Evolutionary conservation across 2,113 vertebrate species (phyloP).

Genomic region (Gobiocypris rarus): DNA sequence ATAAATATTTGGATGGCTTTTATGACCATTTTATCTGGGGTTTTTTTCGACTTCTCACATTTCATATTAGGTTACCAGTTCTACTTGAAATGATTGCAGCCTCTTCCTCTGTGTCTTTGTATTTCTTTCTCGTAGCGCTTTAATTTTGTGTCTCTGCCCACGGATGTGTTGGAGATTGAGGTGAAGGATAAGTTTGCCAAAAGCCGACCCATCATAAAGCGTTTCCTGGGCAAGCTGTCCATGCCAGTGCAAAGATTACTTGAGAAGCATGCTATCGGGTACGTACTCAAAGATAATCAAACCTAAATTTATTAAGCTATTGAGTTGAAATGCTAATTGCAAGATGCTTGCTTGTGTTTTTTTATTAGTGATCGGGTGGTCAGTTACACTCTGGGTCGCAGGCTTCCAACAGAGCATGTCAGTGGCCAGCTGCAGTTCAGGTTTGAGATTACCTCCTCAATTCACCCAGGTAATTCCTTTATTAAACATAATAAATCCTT

Average conservation of each 20-base stretch:
- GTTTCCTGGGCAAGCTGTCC: slow-evolving; percentile 88
- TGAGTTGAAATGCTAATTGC: background rate
- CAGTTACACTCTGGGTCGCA: slow-evolving; percentile 87
- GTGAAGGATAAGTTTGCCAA: slow-evolving; percentile 94
- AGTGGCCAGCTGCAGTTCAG: slow-evolving; percentile 91
- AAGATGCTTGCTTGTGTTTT: background rate
- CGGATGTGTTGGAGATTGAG: slow-evolving; percentile 89
- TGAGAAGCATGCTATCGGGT: slow-evolving; percentile 91
- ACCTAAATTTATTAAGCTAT: background rate
- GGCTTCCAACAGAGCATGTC: slow-evolving; percentile 89
- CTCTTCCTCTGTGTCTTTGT: slow-evolving; percentile 53
- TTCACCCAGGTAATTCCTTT: slow-evolving; percentile 80
- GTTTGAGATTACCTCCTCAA: slow-evolving; percentile 91
- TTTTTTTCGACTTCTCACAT: background rate
- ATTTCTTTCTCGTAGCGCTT: slow-evolving; percentile 75
- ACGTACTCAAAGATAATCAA: slow-evolving; percentile 42
- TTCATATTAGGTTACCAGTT: background rate
- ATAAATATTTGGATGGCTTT: background rate
- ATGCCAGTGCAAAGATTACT: slow-evolving; percentile 89
- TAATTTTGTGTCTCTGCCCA: slow-evolving; percentile 88
- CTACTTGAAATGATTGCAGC: background rate
- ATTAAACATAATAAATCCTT: background rate
- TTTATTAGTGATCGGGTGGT: slow-evolving; percentile 84
- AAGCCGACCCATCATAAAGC: slow-evolving; percentile 89
- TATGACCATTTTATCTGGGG: background rate